Base-by-base conservation (phyloP, 2,113 vertebrate genomes). In the Coturnix japonica region DNA sequence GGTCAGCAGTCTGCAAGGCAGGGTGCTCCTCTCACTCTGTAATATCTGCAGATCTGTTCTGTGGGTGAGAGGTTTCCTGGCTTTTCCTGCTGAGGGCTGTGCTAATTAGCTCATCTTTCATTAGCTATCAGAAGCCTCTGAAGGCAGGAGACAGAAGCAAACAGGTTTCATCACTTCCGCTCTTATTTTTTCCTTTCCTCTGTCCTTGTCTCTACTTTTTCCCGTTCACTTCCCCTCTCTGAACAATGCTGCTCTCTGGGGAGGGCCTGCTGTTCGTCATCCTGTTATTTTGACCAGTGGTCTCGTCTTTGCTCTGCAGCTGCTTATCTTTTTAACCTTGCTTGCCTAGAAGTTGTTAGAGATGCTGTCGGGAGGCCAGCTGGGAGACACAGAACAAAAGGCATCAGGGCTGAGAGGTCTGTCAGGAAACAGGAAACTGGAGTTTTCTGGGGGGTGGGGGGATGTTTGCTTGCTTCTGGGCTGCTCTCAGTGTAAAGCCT, bases 301-400 rank as follows among this genome's bases (percentile, higher is more conserved):
- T 60, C 60, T 77, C 77, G 74, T 90, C 92, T 97, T 95, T 73
- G 71, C 87, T 85, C 56, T 44, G 44, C 80, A 95, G 92, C 92
- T 96, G 92, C 93, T 96, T 96, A 89, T 96, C 96, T 97, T 96
- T 91, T 89, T 86, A 95, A 33, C 88, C 96, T 96, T 90, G 54
- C 84, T 92, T 91, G 46, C 71, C 81, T 94, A 41, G 76, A 78
- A 91, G n/a, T 66, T 75, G 73, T 19, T 60, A 65, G 69, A 87
- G 94, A 91, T 85, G 82, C 87, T 92, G 64, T 76, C 71, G 75
- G 67, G 87, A 91, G 70, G 66, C 92, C 93, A 96, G 81, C 87
- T 94, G 89, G 75, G 69, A 77, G 80, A 85, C 95, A 82, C 31
- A 41, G 37, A 37, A 46, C 72, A 78, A 33, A 65, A 89, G 47